These are phyloP conservation scores for Celastrina argiolus DNA, from an alignment of 2,888 invertebrate genomes.

Conservation along the genomic window DNA sequence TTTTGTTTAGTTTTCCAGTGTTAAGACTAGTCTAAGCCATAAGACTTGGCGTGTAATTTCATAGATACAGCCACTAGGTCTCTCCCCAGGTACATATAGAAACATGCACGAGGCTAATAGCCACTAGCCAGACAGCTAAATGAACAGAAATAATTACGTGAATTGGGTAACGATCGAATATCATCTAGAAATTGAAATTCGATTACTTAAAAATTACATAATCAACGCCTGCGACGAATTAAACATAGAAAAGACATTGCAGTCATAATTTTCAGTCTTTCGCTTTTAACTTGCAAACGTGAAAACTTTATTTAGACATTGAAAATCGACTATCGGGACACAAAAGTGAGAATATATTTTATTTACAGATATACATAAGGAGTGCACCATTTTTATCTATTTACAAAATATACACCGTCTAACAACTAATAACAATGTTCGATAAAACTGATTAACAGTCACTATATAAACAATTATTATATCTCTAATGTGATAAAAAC, in stretches of 20 bases:
- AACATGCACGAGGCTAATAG: too few relatives aligned
- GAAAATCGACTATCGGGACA: constrained; percentile 27
- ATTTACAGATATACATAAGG: constrained; percentile 49
- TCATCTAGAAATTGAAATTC: neutral
- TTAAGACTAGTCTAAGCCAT: too few relatives aligned
- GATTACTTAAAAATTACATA: neutral
- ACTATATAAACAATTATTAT: constrained; percentile 37
- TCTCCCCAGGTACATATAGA: too few relatives aligned
- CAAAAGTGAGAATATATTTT: constrained; percentile 32
- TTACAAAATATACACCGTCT: constrained; percentile 69
- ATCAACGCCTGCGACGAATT: neutral
- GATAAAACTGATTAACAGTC: constrained; percentile 35
- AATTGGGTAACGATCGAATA: neutral
- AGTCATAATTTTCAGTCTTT: constrained; percentile 8
- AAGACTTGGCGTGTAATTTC: too few relatives aligned
- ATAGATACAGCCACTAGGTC: too few relatives aligned
- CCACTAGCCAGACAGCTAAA: too few relatives aligned
- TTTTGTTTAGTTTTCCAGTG: too few relatives aligned
- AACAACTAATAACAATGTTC: constrained; percentile 66
- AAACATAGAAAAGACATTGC: constrained; percentile 12
- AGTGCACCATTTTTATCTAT: constrained; percentile 68
- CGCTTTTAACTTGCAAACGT: constrained; percentile 18
- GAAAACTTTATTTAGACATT: constrained; percentile 14
- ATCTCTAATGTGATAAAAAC: constrained; percentile 33
- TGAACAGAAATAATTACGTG: too few relatives aligned